phyloP scores from a whole-genome alignment of 2,888 invertebrate genomes.

The Halictus quadricinctus region DNA sequence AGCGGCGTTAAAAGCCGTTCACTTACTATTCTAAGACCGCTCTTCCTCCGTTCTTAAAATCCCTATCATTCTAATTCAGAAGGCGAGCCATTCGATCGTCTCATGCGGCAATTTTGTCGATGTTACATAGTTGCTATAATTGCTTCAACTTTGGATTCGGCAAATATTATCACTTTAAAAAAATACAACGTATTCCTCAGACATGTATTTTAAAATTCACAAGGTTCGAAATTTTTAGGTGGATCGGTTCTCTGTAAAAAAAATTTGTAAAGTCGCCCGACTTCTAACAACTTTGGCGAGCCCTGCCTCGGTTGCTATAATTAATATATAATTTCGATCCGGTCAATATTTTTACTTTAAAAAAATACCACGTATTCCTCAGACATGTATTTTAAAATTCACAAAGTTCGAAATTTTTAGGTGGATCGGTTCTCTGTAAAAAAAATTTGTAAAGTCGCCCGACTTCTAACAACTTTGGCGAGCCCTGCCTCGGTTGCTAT shows the following conservation, averaged over 20 bases:
- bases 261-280: no score
- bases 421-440: no score
- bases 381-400: background rate
- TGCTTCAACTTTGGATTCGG: background rate
- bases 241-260: no score
- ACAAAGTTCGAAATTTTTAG: background rate
- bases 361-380: background rate
- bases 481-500: background rate
- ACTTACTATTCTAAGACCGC: background rate
- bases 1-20: slow-evolving; percentile 4
- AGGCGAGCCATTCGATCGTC: background rate
- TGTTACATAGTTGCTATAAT: background rate
- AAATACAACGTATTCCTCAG: background rate
- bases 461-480: background rate
- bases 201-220: background rate
- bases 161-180: background rate
- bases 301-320: background rate
- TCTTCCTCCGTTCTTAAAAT: background rate
- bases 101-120: background rate
- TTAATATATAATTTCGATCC: background rate
- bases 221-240: background rate
- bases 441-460: no score
- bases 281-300: background rate
- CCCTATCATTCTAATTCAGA: background rate
- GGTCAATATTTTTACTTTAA: background rate